phyloP scores from a whole-genome alignment of 2,797 vertebrate genomes.

The Coccyzus lansbergi region DNA sequence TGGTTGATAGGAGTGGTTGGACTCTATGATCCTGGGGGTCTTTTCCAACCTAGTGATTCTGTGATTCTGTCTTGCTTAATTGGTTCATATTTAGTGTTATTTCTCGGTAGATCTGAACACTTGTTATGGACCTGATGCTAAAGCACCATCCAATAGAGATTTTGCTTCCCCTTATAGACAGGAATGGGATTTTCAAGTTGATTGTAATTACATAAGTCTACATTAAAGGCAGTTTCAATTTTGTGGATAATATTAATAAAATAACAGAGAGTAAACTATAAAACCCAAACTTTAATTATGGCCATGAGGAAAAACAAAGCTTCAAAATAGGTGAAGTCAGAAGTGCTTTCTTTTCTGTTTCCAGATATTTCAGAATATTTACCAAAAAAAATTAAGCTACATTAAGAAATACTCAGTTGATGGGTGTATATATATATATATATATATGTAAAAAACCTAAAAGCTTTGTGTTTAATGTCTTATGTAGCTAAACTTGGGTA shows the following conservation, averaged over 20 bases:
- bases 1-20: too few species aligned
- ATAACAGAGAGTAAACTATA: background rate
- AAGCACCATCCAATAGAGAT: background rate
- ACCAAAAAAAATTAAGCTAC: background rate
- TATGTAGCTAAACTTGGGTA: background rate
- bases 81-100: background rate
- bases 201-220: background rate
- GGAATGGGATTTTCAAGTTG: background rate
- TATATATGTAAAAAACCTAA: background rate
- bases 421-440: background rate
- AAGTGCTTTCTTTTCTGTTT: background rate
- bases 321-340: background rate
- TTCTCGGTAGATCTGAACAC: background rate
- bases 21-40: too few species aligned
- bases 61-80: background rate
- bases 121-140: background rate
- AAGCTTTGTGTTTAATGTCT: background rate
- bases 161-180: accelerated
- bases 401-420: background rate
- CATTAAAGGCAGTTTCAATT: background rate
- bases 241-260: background rate
- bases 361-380: background rate
- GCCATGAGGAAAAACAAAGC: background rate
- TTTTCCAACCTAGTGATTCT: too few species aligned
- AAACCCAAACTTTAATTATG: background rate